Evolutionary conservation across 1,140 invertebrate species (phyloP).

Genomic region (Eupristina koningsbergeri): DNA sequence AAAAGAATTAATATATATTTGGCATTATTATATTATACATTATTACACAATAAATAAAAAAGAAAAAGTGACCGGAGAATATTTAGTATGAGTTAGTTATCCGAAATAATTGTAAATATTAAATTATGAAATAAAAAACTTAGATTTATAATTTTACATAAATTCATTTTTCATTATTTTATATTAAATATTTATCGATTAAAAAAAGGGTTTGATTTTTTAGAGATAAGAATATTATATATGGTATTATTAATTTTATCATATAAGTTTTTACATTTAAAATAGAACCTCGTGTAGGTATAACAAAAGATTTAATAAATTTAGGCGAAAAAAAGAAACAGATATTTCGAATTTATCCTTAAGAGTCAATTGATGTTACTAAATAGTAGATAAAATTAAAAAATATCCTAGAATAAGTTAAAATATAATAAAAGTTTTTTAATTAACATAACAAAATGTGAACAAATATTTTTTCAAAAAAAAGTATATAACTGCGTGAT

Average conservation of each 20-base stretch:
- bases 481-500: background rate
- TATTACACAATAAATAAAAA: background rate
- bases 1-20: background rate
- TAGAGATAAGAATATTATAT: conserved; percentile 18
- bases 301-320: conserved; percentile 5
- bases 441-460: background rate
- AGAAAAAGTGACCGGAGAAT: background rate
- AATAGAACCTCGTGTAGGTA: background rate
- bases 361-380: conserved; percentile 40
- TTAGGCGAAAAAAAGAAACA: background rate
- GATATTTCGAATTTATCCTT: conserved; percentile 22
- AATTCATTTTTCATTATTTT: background rate
- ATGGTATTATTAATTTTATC: conserved; percentile 22
- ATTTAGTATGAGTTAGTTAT: background rate
- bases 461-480: conserved; percentile 37
- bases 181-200: background rate
- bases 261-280: conserved; percentile 12
- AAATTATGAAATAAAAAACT: background rate
- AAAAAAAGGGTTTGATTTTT: conserved; percentile 11
- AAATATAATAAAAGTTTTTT: background rate
- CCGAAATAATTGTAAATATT: conserved; percentile 7
- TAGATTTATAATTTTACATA: background rate
- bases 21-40: background rate
- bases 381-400: conserved; percentile 23
- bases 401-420: background rate